These are phyloP conservation scores for Anticlea derivata DNA, from an alignment of 2,888 invertebrate genomes.

Conservation along the genomic window DNA sequence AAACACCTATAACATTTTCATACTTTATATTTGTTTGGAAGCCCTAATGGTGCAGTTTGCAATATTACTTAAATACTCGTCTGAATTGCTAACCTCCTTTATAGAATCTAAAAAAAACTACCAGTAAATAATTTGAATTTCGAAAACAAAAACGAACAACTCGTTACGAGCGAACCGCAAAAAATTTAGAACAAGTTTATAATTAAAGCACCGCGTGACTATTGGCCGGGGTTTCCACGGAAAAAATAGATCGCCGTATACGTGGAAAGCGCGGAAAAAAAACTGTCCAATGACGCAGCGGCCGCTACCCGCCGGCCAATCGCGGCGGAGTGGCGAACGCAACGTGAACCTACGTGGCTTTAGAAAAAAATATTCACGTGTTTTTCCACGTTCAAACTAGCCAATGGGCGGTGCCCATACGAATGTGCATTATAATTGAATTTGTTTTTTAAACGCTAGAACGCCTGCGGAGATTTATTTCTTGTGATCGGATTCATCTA, in stretches of 20 bases:
- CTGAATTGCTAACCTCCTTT: too few relatives aligned
- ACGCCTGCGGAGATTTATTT: constrained; percentile 22
- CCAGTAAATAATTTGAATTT: too few relatives aligned
- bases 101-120: too few relatives aligned
- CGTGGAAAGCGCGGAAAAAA: constrained; percentile 80
- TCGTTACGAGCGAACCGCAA: constrained; percentile 41
- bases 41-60: too few relatives aligned
- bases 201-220: constrained; percentile 73
- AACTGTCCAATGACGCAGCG: constrained; percentile 68
- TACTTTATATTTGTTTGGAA: too few relatives aligned
- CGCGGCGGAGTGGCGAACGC: constrained; percentile 50
- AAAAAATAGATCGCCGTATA: constrained; percentile 73
- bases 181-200: constrained; percentile 65
- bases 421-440: constrained; percentile 69
- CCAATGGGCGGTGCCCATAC: constrained; percentile 65
- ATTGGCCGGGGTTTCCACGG: constrained; percentile 74
- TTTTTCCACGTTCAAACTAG: constrained; percentile 72
- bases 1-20: too few relatives aligned
- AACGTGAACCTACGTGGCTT: constrained; percentile 78
- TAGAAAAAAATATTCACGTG: constrained; percentile 77
- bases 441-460: constrained; percentile 44
- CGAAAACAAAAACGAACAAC: constrained; percentile 41
- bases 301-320: constrained; percentile 61
- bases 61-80: too few relatives aligned
- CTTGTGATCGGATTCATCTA: not conserved